A percentile compares a stretch with the other conserved stretches of the same genome.
These are phyloP conservation scores for Crossocerus cetratus DNA, from an alignment of 2,888 invertebrate genomes.

Conservation along the genomic window DNA sequence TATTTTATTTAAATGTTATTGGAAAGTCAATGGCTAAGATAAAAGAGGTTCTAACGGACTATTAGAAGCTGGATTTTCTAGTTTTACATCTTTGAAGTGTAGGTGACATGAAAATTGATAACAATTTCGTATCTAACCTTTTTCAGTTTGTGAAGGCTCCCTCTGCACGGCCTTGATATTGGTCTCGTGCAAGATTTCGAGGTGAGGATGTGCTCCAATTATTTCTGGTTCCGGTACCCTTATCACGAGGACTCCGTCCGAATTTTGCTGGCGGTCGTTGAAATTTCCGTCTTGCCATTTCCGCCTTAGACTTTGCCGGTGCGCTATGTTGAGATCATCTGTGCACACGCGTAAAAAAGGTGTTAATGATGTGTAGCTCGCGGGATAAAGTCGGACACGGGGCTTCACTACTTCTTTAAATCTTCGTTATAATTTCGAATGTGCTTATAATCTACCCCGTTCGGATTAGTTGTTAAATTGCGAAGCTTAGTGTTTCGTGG, in stretches of 20 bases:
- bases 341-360: not conserved
- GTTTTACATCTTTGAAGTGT: too few relatives aligned
- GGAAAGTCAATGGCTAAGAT: too few relatives aligned
- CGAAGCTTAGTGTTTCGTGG: too few relatives aligned
- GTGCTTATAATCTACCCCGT: too few relatives aligned
- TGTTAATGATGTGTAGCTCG: not conserved
- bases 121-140: constrained; percentile 63
- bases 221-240: constrained; percentile 73
- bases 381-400: not conserved
- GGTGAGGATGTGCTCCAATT: constrained; percentile 68
- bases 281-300: constrained; percentile 64
- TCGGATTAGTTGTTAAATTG: too few relatives aligned
- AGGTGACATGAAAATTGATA: too few relatives aligned
- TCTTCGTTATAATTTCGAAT: too few relatives aligned
- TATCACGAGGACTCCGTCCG: constrained; percentile 70
- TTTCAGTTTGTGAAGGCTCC: constrained; percentile 73
- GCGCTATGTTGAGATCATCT: constrained; percentile 25
- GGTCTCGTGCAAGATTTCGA: constrained; percentile 70
- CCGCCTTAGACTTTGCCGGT: constrained; percentile 54
- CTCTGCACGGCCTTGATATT: constrained; percentile 70
- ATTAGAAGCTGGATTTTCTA: too few relatives aligned
- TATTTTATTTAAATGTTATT: too few relatives aligned
- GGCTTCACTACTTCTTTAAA: too few relatives aligned
- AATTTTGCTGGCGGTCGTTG: constrained; percentile 43
- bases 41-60: too few relatives aligned